phyloP scores from a whole-genome alignment of 1,140 invertebrate species.

The Calliopsis andreniformis region DNA sequence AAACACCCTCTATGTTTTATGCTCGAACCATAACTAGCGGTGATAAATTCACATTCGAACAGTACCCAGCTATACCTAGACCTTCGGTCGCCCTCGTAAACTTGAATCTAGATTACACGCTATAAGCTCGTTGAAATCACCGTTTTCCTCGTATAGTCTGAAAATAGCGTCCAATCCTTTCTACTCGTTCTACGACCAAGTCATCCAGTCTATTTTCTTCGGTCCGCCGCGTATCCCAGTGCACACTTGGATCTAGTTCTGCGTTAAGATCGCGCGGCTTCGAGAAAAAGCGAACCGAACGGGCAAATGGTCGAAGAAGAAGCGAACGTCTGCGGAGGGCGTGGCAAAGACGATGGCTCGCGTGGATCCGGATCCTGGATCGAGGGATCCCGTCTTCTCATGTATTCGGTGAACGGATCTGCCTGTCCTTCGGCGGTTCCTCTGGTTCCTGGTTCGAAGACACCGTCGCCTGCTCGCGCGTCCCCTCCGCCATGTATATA shows the following conservation, averaged over 20 bases:
- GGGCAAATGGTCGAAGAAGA: conserved; percentile 13
- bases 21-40: too few species aligned
- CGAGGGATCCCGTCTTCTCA: conserved; percentile 45
- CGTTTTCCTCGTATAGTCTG: background rate
- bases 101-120: background rate
- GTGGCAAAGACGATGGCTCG: conserved; percentile 33
- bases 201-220: background rate
- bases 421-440: conserved; percentile 65
- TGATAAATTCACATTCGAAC: too few species aligned
- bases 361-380: conserved; percentile 53
- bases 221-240: background rate
- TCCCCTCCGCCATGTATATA: conserved; percentile 64
- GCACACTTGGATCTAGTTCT: conserved; percentile 26
- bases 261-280: background rate
- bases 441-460: conserved; percentile 68
- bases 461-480: conserved; percentile 32
- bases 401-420: conserved; percentile 64
- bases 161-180: background rate
- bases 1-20: too few species aligned
- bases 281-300: background rate
- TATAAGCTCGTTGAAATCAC: background rate
- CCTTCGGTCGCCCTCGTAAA: too few species aligned
- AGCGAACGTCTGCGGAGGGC: conserved; percentile 12
- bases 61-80: too few species aligned
- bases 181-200: background rate